A percentile compares a stretch with the other conserved stretches of the same genome.
Conservation (phyloP, 2,113 vertebrate species). For the Psephotus haematonotus region DNA sequence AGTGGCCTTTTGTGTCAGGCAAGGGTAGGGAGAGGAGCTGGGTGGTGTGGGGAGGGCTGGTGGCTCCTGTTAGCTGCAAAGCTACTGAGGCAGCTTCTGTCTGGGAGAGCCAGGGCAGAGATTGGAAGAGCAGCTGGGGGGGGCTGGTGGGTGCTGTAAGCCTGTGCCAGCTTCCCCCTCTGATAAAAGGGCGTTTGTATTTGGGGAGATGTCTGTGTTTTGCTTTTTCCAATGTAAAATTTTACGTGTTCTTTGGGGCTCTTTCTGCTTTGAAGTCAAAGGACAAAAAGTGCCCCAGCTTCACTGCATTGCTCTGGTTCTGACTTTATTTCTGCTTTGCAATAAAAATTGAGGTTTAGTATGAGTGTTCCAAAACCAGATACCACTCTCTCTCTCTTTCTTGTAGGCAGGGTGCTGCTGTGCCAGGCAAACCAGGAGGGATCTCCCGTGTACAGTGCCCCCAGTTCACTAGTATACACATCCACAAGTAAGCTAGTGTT, state of each 20-base stretch:
- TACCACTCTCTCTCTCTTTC: slow-evolving; percentile 74
- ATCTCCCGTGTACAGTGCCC: slow-evolving; percentile 83
- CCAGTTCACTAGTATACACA: slow-evolving; percentile 86
- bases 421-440: slow-evolving; percentile 85
- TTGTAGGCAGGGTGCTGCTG: slow-evolving; percentile 83
- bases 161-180: fast-evolving
- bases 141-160: fast-evolving
- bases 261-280: background rate
- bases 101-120: background rate
- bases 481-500: slow-evolving; percentile 81
- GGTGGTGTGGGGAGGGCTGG: background rate
- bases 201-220: background rate
- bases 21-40: fast-evolving
- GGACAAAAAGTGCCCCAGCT: background rate
- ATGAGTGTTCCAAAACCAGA: slow-evolving; percentile 67
- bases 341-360: slow-evolving; percentile 32
- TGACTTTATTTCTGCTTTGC: slow-evolving; percentile 26
- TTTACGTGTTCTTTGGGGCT: background rate
- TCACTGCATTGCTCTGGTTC: background rate
- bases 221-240: background rate
- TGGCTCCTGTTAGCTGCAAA: fast-evolving
- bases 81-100: background rate
- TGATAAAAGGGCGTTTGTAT: fast-evolving
- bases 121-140: background rate
- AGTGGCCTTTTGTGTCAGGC: background rate